Evolutionary conservation across 2,113 vertebrate species (phyloP).

Genomic region (Brachirus orientalis): DNA sequence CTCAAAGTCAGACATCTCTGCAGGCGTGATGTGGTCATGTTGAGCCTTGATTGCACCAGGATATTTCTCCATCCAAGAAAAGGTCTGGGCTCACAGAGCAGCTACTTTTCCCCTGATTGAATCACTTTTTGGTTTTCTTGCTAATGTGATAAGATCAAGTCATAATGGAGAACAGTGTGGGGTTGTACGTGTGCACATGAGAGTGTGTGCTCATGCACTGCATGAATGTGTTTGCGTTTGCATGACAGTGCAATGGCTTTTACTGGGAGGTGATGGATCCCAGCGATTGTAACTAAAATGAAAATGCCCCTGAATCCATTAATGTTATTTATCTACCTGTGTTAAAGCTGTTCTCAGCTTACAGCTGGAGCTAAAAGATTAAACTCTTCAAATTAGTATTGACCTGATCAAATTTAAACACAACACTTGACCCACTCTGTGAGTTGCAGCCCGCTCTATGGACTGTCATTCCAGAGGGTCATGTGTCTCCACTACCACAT

Average conservation of each 20-base stretch:
- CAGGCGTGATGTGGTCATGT: constrained; percentile 23
- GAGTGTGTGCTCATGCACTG: constrained; percentile 39
- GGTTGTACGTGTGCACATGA: no score
- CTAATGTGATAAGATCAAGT: constrained; percentile 66
- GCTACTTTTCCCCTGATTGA: constrained; percentile 27
- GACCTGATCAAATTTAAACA: no score
- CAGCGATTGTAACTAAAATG: constrained; percentile 57
- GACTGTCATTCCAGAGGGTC: no score
- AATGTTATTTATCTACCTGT: constrained; percentile 31
- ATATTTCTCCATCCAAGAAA: constrained; percentile 30
- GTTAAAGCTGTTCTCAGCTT: no score
- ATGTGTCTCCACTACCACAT: no score
- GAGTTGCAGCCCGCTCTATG: no score
- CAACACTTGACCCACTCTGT: no score
- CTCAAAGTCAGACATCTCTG: constrained; percentile 27
- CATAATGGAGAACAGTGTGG: constrained; percentile 57
- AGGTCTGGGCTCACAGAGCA: constrained; percentile 15
- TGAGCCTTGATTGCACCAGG: constrained; percentile 10
- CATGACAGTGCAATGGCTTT: constrained; percentile 57
- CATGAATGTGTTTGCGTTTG: constrained; percentile 56
- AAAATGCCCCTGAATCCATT: constrained; percentile 48
- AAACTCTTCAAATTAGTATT: no score
- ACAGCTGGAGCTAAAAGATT: no score
- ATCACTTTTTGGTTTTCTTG: constrained; percentile 44
- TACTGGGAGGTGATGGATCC: constrained; percentile 53